Base-by-base conservation (phyloP, 1,140 invertebrate species). In the Drosophila sucinea region DNA sequence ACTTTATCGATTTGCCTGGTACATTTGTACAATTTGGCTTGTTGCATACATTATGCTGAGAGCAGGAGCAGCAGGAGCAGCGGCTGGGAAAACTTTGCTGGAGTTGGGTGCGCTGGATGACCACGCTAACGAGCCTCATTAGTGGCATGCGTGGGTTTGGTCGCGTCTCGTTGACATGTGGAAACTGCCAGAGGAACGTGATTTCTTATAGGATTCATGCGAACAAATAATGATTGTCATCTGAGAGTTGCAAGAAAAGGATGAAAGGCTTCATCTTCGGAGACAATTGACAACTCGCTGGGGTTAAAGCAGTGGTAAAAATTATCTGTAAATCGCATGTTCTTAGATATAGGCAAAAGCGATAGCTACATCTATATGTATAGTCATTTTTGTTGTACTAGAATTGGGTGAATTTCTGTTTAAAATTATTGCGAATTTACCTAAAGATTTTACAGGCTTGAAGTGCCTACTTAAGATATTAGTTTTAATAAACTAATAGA, bases 41-140 rank as follows among this genome's bases (percentile, higher is more conserved):
- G 70, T 78, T 89, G 84, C 84, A 89, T 89, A 83, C 84, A 87
- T 87, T 84, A 89, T 61, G 63, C 23, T 25, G 7, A 17, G 1
- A 25, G 7, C 23, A 23, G 25, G 44, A 7, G 6, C 3, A 58
- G 17, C 51, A 38, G 41, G 56, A 58, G 55, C 62, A 44, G 60
- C 51, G 3, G 32, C 17, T 25, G 40, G 51, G 4, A 44, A 23
- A 17, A 25, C 40, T 0, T n/a, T 32, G 25, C 6, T n/a, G 38
- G 33, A 17, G 27, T 17, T 17, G 27, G 51, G 29, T 6, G 65
- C 38, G 8, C 60, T 73, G 79, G 66, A 83, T 57, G 71, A 83
- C 76, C 84, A 73, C 85, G 84, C 84, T 89, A 89, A 89, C 84
- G 85, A 89, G 84, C 85, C 84, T 89, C 84, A 89, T 89, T 89